A percentile compares a stretch with the other conserved stretches of the same genome.
phyloP scores from a whole-genome alignment of 2,113 vertebrate genomes.

The Aplodontia rufa region DNA sequence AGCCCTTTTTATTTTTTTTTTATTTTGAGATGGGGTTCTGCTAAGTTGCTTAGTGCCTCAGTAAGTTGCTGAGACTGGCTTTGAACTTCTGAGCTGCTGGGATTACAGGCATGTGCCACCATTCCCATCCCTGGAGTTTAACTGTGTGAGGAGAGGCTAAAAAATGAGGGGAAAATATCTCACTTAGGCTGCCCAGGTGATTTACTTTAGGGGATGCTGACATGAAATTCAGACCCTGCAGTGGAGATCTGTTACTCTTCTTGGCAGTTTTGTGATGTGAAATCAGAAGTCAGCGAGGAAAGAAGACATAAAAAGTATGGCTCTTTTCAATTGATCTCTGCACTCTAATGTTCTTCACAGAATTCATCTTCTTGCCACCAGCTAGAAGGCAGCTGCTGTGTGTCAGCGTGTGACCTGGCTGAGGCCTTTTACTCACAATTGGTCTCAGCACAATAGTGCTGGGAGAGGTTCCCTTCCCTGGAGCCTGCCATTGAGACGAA shows the following conservation, averaged over 20 bases:
- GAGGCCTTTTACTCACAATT: constrained; percentile 26
- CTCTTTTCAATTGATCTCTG: not conserved
- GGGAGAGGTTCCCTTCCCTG: not conserved
- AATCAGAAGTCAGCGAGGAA: not conserved
- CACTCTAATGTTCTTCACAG: not conserved
- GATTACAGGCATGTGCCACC: too few species aligned
- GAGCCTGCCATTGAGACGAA: not conserved
- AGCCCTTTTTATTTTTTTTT: too few species aligned
- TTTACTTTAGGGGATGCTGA: not conserved
- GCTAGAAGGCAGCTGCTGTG: not conserved
- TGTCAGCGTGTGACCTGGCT: constrained; percentile 1
- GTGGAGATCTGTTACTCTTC: not conserved
- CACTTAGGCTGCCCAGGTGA: not conserved
- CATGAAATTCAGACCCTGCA: not conserved
- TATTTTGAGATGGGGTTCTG: too few species aligned
- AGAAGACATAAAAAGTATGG: not conserved
- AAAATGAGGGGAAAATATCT: not conserved
- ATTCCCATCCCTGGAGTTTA: not conserved
- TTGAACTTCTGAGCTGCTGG: too few species aligned
- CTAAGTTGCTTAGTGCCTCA: too few species aligned
- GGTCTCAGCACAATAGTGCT: not conserved
- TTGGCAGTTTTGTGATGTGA: not conserved
- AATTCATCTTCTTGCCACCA: constrained; percentile 4
- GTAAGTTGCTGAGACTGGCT: too few species aligned
- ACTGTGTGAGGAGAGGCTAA: not conserved